These are phyloP conservation scores for Anser cygnoides DNA, from an alignment of 2,113 vertebrate species.

Conservation along the genomic window DNA sequence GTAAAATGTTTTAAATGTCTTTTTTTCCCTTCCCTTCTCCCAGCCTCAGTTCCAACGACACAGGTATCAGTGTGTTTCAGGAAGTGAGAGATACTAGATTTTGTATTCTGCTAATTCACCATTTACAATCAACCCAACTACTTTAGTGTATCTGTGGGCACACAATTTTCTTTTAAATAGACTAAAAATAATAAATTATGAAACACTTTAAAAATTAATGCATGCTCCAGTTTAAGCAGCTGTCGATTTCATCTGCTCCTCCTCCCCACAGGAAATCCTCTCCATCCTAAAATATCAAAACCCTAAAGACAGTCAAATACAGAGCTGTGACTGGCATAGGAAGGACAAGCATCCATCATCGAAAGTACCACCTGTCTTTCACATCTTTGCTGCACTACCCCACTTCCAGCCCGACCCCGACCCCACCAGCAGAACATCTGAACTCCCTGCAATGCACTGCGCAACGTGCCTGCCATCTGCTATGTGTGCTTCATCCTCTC, in stretches of 20 bases:
- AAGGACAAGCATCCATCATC: not conserved
- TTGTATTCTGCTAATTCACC: not conserved
- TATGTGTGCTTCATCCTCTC: not conserved
- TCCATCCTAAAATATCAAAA: constrained; percentile 22
- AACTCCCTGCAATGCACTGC: not conserved
- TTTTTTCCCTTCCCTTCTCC: not conserved
- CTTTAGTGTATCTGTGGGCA: not conserved
- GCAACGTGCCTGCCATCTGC: not conserved
- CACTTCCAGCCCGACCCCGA: not conserved
- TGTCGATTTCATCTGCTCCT: constrained; percentile 70
- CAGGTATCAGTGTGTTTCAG: not conserved
- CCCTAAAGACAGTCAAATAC: not conserved
- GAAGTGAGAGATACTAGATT: not conserved
- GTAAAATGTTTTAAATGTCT: not conserved
- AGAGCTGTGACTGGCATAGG: not conserved
- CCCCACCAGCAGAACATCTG: not conserved
- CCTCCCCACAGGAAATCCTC: constrained; percentile 6
- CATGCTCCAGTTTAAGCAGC: constrained; percentile 69
- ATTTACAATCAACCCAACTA: not conserved
- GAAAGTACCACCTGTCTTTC: not conserved
- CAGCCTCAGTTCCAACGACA: not conserved
- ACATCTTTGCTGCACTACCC: not conserved
- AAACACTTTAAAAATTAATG: constrained; percentile 77
- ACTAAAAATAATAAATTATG: constrained; percentile 71
- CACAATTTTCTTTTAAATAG: not conserved